phyloP scores from a whole-genome alignment of 2,113 vertebrate genomes.

The Glaucomys volans region DNA sequence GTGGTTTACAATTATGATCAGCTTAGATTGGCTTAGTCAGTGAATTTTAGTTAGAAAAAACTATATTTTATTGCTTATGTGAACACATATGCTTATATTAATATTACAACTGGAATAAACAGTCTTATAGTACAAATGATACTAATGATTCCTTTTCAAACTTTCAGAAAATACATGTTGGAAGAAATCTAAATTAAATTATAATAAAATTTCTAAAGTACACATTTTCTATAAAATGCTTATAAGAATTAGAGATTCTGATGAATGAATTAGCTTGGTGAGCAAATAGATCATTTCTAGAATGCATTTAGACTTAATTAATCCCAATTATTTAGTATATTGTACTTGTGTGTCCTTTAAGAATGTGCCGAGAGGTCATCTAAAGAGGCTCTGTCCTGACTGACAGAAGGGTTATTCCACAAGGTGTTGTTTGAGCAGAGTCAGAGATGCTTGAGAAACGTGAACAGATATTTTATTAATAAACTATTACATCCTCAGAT shows the following conservation, averaged over 20 bases:
- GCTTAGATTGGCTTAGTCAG: not conserved
- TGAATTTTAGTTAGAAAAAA: conserved; percentile 35
- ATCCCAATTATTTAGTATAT: not conserved
- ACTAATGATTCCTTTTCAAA: not conserved
- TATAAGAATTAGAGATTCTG: not conserved
- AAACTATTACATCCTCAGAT: not conserved
- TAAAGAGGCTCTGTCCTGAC: not conserved
- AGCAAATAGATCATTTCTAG: not conserved
- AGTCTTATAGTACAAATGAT: accelerated
- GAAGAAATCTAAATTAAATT: not conserved
- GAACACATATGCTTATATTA: not conserved
- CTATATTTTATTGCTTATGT: not conserved
- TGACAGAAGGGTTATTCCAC: not conserved
- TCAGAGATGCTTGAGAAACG: not conserved
- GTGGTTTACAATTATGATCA: not conserved
- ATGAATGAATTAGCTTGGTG: not conserved
- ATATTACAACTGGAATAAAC: not conserved
- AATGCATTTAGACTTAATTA: not conserved
- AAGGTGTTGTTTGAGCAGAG: not conserved
- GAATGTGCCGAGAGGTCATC: not conserved
- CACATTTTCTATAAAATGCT: not conserved
- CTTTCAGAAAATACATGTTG: not conserved
- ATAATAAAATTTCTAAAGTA: not conserved
- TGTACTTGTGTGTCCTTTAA: conserved; percentile 28
- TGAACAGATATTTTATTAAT: not conserved